Evolutionary conservation across 1,140 invertebrate species (phyloP).

Genomic region (Pissodes strobi): DNA sequence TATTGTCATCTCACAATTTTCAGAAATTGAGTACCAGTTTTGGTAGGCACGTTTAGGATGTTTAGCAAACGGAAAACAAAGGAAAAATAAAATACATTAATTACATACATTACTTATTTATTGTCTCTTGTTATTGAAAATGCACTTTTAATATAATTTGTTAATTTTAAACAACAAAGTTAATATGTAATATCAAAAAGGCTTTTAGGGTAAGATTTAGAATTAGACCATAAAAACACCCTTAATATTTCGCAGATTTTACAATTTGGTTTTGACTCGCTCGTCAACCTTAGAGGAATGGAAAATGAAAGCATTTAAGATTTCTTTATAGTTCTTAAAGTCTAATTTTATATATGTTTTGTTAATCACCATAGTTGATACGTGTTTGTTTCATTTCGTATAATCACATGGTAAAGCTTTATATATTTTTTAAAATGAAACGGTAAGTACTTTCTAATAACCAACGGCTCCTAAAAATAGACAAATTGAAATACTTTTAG

Average conservation of each 20-base stretch:
- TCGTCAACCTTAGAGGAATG: background rate
- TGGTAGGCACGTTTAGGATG: too few species aligned
- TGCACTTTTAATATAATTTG: slow-evolving; percentile 52
- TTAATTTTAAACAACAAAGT: slow-evolving; percentile 45
- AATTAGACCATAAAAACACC: background rate
- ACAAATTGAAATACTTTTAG: slow-evolving; percentile 33
- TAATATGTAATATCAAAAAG: slow-evolving; percentile 36
- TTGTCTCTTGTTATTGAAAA: slow-evolving; percentile 57
- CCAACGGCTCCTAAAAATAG: slow-evolving; percentile 17
- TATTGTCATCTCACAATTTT: too few species aligned
- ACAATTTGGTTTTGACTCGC: slow-evolving; percentile 5
- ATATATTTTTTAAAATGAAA: slow-evolving; percentile 17
- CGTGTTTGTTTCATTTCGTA: slow-evolving; percentile 54
- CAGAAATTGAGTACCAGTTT: too few species aligned
- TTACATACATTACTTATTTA: slow-evolving; percentile 53
- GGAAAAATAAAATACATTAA: slow-evolving; percentile 19
- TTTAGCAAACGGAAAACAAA: too few species aligned
- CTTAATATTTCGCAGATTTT: slow-evolving; percentile 29
- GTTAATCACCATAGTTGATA: slow-evolving; percentile 56
- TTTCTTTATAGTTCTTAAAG: slow-evolving; percentile 38
- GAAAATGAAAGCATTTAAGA: slow-evolving; percentile 43
- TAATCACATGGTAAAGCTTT: slow-evolving; percentile 51
- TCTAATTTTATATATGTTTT: slow-evolving; percentile 42
- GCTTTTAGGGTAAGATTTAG: background rate
- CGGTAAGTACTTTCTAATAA: slow-evolving; percentile 14